phyloP scores from a whole-genome alignment of 2,888 invertebrate genomes.

The Drosophila silvestris region DNA sequence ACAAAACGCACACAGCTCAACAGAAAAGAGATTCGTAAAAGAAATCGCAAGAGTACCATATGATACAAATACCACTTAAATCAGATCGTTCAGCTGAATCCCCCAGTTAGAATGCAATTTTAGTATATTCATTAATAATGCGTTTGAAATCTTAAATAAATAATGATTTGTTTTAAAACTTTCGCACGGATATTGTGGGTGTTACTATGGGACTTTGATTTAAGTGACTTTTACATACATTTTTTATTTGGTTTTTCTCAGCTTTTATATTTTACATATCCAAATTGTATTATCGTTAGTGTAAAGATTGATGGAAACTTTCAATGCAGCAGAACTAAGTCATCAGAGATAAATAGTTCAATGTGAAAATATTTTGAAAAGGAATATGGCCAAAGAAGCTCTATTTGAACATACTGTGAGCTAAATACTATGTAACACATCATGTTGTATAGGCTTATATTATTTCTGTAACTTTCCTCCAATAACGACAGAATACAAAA shows the following conservation, averaged over 20 bases:
- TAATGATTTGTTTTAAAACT: too few species aligned
- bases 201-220: not conserved
- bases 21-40: conserved; percentile 19
- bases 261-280: not conserved
- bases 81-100: not conserved
- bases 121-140: too few species aligned
- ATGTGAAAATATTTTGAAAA: not conserved
- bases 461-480: not conserved
- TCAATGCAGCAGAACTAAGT: not conserved
- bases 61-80: conserved; percentile 7
- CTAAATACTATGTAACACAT: not conserved
- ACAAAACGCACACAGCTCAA: conserved; percentile 8
- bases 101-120: not conserved
- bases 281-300: not conserved
- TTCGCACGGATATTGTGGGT: not conserved
- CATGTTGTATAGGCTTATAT: not conserved
- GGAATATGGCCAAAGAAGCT: not conserved
- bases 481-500: not conserved
- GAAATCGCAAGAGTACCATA: conserved; percentile 6
- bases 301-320: not conserved
- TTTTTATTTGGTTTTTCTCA: not conserved
- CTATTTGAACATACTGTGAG: not conserved
- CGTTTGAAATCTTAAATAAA: not conserved
- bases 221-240: not conserved
- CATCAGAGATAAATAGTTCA: not conserved